These are phyloP conservation scores for Andrena bicolor DNA, from an alignment of 2,888 invertebrate genomes.

Conservation along the genomic window DNA sequence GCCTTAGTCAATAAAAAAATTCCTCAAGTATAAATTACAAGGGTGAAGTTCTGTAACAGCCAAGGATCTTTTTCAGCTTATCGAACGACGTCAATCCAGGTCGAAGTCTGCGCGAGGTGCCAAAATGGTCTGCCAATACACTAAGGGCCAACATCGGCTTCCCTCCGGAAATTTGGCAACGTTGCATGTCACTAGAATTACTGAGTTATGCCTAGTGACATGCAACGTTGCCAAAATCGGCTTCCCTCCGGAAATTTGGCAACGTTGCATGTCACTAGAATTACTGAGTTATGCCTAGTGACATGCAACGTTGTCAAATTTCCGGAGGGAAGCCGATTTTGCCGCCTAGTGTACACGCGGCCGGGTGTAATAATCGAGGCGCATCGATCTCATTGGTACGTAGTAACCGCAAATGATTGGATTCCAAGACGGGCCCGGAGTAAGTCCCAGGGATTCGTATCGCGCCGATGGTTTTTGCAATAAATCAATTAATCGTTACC, in stretches of 20 bases:
- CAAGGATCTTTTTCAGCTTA: neutral
- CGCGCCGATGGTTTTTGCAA: conserved; percentile 3
- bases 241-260: too few relatives aligned
- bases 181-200: too few relatives aligned
- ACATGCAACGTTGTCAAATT: too few relatives aligned
- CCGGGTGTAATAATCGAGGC: neutral
- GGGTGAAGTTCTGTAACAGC: neutral
- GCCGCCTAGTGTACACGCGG: too few relatives aligned
- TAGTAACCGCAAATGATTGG: conserved; percentile 4
- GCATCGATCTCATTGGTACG: neutral
- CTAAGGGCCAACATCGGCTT: too few relatives aligned
- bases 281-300: too few relatives aligned
- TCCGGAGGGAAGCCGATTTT: too few relatives aligned
- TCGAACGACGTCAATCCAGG: neutral
- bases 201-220: too few relatives aligned
- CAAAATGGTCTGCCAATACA: neutral
- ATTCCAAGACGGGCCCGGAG: neutral
- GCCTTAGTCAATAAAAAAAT: neutral
- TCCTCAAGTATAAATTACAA: neutral
- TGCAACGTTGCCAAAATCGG: too few relatives aligned
- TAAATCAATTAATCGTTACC: conserved; percentile 33
- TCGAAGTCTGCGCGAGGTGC: neutral
- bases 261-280: too few relatives aligned
- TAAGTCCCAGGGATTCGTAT: neutral
- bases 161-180: too few relatives aligned